A percentile compares a stretch with the other conserved stretches of the same genome.
phyloP scores from a whole-genome alignment of 2,888 invertebrate species.

The Andrena fulva region DNA sequence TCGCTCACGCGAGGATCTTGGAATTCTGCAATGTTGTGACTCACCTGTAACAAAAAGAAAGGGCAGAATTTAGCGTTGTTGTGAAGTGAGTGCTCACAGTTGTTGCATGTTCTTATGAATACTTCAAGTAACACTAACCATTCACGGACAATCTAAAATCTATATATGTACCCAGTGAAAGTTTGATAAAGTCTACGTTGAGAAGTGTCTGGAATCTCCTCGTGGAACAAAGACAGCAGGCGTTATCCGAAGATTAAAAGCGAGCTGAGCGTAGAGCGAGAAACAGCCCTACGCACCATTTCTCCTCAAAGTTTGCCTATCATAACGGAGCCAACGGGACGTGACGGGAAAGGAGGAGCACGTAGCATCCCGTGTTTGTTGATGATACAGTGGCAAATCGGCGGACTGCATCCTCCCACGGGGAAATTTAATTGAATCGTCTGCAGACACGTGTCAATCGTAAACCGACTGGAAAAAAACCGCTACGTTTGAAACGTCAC shows the following conservation, averaged over 20 bases:
- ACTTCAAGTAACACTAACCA: too few relatives aligned
- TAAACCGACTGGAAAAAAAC: conserved; percentile 55
- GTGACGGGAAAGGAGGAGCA: conserved; percentile 43
- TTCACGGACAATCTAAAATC: background rate
- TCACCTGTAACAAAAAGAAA: conserved; percentile 65
- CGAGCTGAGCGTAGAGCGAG: conserved; percentile 3
- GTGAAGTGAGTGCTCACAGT: background rate
- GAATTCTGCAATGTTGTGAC: conserved; percentile 39
- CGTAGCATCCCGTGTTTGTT: conserved; percentile 35
- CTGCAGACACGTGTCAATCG: conserved; percentile 62
- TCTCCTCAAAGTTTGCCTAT: conserved; percentile 30
- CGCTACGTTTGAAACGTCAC: conserved; percentile 39
- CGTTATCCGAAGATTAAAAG: background rate
- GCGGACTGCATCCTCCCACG: conserved; percentile 42
- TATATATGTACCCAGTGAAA: background rate
- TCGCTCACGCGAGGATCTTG: conserved; percentile 9
- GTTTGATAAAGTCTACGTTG: background rate
- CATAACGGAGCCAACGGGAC: conserved; percentile 56
- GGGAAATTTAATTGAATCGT: conserved; percentile 69
- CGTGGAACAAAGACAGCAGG: background rate
- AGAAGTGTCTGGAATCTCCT: background rate
- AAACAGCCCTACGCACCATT: background rate
- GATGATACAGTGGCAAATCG: conserved; percentile 50
- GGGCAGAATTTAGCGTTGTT: conserved; percentile 2
- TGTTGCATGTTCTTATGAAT: background rate